These are phyloP conservation scores for Malacoctenus gilli DNA, from an alignment of 2,797 vertebrate species.

Conservation along the genomic window DNA sequence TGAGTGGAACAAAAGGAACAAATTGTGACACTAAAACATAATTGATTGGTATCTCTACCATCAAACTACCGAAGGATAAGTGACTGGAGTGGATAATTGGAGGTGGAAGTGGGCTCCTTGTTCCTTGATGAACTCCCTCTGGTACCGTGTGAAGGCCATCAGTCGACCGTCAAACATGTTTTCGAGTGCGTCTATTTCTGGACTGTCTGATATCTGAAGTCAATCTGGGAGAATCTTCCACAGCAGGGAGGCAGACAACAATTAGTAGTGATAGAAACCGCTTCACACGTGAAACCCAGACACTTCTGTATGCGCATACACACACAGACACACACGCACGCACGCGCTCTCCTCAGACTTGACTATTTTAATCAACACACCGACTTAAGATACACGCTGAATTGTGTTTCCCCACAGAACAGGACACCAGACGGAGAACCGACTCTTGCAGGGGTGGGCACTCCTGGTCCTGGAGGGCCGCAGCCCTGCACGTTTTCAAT, in stretches of 20 bases:
- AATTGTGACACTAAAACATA: conserved; percentile 20
- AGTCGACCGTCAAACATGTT: conserved; percentile 9
- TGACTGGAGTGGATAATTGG: conserved; percentile 58
- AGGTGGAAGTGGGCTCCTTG: conserved; percentile 44
- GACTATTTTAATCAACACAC: too few species aligned
- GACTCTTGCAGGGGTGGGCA: too few species aligned
- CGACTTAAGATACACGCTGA: too few species aligned
- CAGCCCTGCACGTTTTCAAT: too few species aligned
- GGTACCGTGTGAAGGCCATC: conserved; percentile 38
- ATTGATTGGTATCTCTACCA: conserved; percentile 36
- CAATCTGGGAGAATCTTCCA: conserved; percentile 7
- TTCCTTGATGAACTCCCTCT: conserved; percentile 49
- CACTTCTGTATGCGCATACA: too few species aligned
- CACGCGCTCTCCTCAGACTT: too few species aligned
- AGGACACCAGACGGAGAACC: too few species aligned
- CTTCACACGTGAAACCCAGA: too few species aligned
- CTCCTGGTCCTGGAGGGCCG: too few species aligned
- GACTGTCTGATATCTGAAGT: conserved; percentile 25
- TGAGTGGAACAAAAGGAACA: conserved; percentile 14
- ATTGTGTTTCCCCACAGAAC: too few species aligned
- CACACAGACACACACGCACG: too few species aligned
- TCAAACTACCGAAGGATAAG: conserved; percentile 15
- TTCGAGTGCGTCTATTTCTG: conserved; percentile 50
- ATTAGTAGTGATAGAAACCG: conserved; percentile 1
- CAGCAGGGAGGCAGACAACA: conserved; percentile 6